phyloP scores from a whole-genome alignment of 2,797 vertebrate genomes.

The Nyctalus aviator region DNA sequence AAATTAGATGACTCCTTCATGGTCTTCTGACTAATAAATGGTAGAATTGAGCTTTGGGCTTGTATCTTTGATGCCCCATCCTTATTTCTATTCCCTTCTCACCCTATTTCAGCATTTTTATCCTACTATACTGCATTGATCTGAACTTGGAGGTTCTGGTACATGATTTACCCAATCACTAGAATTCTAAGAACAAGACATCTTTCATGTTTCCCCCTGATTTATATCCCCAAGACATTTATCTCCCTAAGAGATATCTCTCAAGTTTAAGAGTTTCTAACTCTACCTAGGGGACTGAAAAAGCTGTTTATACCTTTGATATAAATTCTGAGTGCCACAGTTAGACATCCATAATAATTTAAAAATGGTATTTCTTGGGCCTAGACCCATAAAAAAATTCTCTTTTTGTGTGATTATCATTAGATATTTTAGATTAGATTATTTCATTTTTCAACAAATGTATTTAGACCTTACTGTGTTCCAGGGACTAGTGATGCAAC shows the following conservation, averaged over 20 bases:
- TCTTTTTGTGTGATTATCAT: constrained; percentile 19
- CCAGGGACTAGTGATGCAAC: neutral
- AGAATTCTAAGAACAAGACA: constrained; percentile 44
- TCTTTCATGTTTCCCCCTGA: neutral
- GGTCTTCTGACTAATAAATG: constrained; percentile 31
- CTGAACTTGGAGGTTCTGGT: constrained; percentile 12
- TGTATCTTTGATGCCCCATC: neutral
- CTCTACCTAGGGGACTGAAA: neutral
- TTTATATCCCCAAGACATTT: constrained; percentile 55
- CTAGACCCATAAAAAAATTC: neutral
- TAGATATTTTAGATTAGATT: constrained; percentile 51
- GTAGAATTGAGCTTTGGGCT: neutral
- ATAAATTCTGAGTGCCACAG: constrained; percentile 16
- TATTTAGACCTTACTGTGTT: constrained; percentile 39
- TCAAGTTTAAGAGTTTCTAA: constrained; percentile 46
- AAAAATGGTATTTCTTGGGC: constrained; percentile 31
- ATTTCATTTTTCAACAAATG: constrained; percentile 46
- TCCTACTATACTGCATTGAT: neutral
- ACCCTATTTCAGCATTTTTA: neutral
- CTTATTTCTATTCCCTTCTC: neutral
- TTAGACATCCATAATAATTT: neutral
- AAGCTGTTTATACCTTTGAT: constrained; percentile 45
- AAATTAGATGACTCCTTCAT: constrained; percentile 45
- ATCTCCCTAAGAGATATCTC: neutral
- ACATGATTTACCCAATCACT: constrained; percentile 44